These are phyloP conservation scores for Synergus itoensis DNA, from an alignment of 2,888 invertebrate species.

Conservation along the genomic window DNA sequence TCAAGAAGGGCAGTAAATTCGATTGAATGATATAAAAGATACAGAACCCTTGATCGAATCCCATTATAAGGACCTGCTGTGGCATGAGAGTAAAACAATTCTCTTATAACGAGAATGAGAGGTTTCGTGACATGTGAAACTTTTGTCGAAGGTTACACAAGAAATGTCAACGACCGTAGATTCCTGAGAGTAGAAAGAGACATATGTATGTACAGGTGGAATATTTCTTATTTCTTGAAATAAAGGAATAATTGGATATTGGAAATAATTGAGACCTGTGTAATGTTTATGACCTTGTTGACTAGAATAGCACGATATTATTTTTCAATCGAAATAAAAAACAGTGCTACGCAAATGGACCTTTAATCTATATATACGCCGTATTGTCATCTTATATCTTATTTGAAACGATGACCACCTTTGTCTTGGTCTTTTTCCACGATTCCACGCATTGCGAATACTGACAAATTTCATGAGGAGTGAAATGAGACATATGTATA, in stretches of 20 bases:
- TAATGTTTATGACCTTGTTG: neutral
- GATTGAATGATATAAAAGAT: neutral
- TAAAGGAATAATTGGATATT: neutral
- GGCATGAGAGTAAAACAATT: neutral
- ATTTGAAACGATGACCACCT: neutral
- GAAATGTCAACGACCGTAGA: neutral
- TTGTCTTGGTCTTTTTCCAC: neutral
- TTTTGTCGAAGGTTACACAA: neutral
- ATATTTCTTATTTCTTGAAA: conserved; percentile 7
- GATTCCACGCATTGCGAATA: neutral
- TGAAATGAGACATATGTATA: neutral
- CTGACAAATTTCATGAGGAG: conserved; percentile 11
- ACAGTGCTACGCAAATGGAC: neutral
- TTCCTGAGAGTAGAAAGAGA: neutral
- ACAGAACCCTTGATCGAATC: neutral
- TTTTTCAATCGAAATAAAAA: neutral
- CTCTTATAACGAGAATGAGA: neutral
- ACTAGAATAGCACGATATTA: neutral
- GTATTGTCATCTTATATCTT: neutral
- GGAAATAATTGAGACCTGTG: neutral
- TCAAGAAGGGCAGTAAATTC: conserved; percentile 1
- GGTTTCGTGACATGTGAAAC: neutral
- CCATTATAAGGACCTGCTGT: neutral
- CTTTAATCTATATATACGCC: neutral
- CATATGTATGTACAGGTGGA: neutral